phyloP scores from a whole-genome alignment of 2,888 invertebrate genomes.

The Cordilura impudica region DNA sequence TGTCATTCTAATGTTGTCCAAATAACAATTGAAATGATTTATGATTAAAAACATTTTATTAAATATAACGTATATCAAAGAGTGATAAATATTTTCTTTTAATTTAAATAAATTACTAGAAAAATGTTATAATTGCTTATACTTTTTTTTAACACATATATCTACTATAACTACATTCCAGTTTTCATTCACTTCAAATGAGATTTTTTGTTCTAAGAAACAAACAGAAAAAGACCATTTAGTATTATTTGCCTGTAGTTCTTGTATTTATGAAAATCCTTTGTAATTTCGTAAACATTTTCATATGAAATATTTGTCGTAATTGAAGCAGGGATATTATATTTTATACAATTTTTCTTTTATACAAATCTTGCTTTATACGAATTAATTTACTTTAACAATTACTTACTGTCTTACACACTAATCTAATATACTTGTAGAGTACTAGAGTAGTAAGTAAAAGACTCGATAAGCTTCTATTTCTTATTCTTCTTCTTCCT shows the following conservation, averaged over 20 bases:
- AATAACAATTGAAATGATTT: too few species aligned
- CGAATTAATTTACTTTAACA: constrained; percentile 46
- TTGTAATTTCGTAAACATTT: not conserved
- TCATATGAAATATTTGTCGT: not conserved
- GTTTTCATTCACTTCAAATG: not conserved
- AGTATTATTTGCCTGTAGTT: not conserved
- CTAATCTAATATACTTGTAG: not conserved
- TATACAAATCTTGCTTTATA: not conserved
- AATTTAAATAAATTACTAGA: not conserved
- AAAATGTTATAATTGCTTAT: not conserved
- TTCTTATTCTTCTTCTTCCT: not conserved
- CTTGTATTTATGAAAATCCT: not conserved
- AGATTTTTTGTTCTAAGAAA: not conserved
- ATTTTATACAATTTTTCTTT: not conserved
- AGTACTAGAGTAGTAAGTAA: constrained; percentile 3
- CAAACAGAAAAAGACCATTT: not conserved
- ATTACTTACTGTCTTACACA: constrained; percentile 32
- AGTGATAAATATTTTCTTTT: not conserved
- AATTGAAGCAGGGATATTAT: not conserved
- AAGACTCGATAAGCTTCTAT: not conserved
- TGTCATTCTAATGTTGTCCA: too few species aligned
- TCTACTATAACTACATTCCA: not conserved
- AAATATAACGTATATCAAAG: too few species aligned
- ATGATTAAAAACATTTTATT: too few species aligned
- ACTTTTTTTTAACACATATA: not conserved